Base-by-base conservation (phyloP, 2,888 invertebrate species). In the Gastrophysa polygoni region DNA sequence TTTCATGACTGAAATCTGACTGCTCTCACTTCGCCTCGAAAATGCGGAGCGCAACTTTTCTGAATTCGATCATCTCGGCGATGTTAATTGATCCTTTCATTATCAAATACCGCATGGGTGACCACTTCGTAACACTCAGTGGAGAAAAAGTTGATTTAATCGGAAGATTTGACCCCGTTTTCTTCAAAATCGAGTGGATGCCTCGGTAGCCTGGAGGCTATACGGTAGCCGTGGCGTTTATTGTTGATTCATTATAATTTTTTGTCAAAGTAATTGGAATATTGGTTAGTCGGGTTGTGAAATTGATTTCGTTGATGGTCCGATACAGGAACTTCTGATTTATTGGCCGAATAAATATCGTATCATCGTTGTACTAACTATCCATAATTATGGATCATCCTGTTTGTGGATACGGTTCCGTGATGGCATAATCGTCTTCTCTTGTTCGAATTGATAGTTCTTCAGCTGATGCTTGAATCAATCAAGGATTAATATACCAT, bases 91-190 rank as follows among this genome's bases (percentile, higher is more conserved):
- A 54, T 54, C 43, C 43, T 63, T 59, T 60, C 57, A 63, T 63
- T 63, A 63, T 63, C 59, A 60, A 59, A 57, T 63, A 63, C 52
- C 38, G 52, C 18, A 43, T 47, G 50, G 55, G 49, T 56, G 49
- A 48, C 14, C 51, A 59, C 21, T 46, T 28, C 56, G 54, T 43
- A 43, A 54, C 54, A 44, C 43, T 54, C 43, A 54, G 24, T 17
- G 38, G 21, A 43, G 43, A 63, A 63, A 60, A 59, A 60, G 48
- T 57, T 16, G 59, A 63, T 60, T 63, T 51, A 60, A 63, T 59
- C 59, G 50, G 59, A 59, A 60, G 51, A 59, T 60, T 48, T 63
- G 63, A 60, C 63, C 63, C 34, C 56, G 60, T 63, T 63, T 63
- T 43, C 43, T 11, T 11, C 21, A 2, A 24, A 52, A 38, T 43